phyloP scores from a whole-genome alignment of 2,888 invertebrate genomes.

The Choreutis nemorana region DNA sequence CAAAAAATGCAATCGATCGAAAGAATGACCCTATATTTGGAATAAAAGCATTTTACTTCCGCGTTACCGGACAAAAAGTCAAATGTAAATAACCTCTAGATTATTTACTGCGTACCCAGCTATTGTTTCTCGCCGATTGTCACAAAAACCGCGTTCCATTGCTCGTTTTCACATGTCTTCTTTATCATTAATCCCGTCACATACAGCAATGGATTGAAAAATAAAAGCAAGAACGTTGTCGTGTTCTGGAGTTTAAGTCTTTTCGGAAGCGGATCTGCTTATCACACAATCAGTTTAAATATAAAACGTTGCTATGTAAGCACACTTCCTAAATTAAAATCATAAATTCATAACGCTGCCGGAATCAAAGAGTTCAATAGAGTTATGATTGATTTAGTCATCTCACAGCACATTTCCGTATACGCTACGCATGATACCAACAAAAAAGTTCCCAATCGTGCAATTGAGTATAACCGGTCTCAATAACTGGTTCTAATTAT shows the following conservation, averaged over 20 bases:
- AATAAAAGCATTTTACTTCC: slow-evolving; percentile 54
- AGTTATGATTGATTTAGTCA: slow-evolving; percentile 39
- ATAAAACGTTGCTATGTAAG: slow-evolving; percentile 31
- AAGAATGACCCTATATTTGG: slow-evolving; percentile 33
- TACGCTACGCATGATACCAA: too few species aligned
- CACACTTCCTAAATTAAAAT: slow-evolving; percentile 52
- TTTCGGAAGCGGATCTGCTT: slow-evolving; percentile 54
- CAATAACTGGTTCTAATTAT: too few species aligned
- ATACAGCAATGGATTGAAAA: slow-evolving; percentile 26
- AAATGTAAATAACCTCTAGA: slow-evolving; percentile 62
- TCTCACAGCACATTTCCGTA: slow-evolving; percentile 41
- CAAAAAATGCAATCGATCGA: background rate
- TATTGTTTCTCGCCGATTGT: slow-evolving; percentile 22
- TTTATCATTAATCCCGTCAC: slow-evolving; percentile 13
- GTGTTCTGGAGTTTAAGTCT: slow-evolving; percentile 12
- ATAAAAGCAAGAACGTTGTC: slow-evolving; percentile 14
- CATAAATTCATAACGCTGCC: slow-evolving; percentile 43
- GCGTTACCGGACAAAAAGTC: slow-evolving; percentile 52
- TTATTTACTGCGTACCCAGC: slow-evolving; percentile 30
- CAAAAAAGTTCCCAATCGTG: too few species aligned
- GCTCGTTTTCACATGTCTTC: slow-evolving; percentile 17
- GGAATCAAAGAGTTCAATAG: slow-evolving; percentile 28
- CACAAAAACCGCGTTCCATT: slow-evolving; percentile 22
- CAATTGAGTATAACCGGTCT: too few species aligned
- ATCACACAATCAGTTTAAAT: slow-evolving; percentile 35